Percentiles rank a stretch among this genome's conserved stretches.
Conservation (phyloP, 2,888 invertebrate species). For the Watsonalla cultraria region DNA sequence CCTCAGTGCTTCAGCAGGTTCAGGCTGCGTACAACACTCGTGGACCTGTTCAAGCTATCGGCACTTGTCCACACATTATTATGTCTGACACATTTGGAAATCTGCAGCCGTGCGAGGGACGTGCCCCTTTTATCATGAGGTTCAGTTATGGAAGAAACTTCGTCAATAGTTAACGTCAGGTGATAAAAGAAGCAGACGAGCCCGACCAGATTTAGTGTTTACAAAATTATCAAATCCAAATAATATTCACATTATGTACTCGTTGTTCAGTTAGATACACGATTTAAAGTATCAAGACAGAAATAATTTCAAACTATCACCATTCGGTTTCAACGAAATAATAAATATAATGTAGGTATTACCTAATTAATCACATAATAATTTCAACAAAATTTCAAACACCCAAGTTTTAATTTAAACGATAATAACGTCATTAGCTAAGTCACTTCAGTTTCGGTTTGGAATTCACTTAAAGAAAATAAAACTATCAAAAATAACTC, state of each 20-base stretch:
- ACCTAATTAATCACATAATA: constrained; percentile 76
- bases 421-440: constrained; percentile 70
- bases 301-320: constrained; percentile 76
- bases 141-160: background rate
- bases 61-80: constrained; percentile 61
- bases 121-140: constrained; percentile 19
- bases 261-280: constrained; percentile 53
- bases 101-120: constrained; percentile 27
- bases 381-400: constrained; percentile 78
- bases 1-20: constrained; percentile 15
- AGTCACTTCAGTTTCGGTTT: constrained; percentile 71
- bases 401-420: constrained; percentile 66
- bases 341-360: constrained; percentile 68
- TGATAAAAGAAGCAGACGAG: constrained; percentile 28
- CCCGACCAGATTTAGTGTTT: constrained; percentile 33
- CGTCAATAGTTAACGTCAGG: background rate
- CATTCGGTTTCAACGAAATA: constrained; percentile 68
- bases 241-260: constrained; percentile 50
- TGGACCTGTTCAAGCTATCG: constrained; percentile 31
- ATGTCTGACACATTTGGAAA: constrained; percentile 32
- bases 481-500: constrained; percentile 79
- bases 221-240: constrained; percentile 45
- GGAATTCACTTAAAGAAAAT: constrained; percentile 76
- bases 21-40: constrained; percentile 9
- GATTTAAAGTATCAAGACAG: constrained; percentile 75